phyloP scores from a whole-genome alignment of 2,888 invertebrate genomes.

The Seira musarum region DNA sequence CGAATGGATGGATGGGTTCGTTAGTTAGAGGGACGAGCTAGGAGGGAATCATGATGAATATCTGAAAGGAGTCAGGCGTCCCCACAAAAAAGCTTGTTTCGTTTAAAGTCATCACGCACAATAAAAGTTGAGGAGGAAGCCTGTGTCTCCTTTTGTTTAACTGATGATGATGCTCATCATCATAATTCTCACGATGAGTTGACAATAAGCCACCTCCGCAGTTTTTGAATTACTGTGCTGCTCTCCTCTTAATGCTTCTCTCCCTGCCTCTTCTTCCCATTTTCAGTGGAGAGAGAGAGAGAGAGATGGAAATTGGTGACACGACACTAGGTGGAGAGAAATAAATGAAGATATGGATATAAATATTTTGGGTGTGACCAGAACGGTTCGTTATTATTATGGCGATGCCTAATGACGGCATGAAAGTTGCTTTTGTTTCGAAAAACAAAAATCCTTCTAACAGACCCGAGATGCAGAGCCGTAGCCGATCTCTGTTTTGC shows the following conservation, averaged over 20 bases:
- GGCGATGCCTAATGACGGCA: not conserved
- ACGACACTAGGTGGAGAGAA: not conserved
- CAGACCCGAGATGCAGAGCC: no score
- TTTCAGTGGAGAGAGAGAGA: not conserved
- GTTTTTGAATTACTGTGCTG: not conserved
- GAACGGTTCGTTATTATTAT: constrained; percentile 46
- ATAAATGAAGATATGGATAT: constrained; percentile 1
- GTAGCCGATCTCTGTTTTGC: no score
- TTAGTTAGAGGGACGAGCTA: no score
- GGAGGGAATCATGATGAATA: not conserved
- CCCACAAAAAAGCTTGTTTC: not conserved
- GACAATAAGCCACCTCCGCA: constrained; percentile 20
- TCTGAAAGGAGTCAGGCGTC: not conserved
- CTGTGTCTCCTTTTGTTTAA: constrained; percentile 1
- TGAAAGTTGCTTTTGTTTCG: not conserved
- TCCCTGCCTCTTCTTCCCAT: not conserved
- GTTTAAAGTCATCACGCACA: not conserved
- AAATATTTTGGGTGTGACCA: constrained; percentile 60
- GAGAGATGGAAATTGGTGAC: not conserved
- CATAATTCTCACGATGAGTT: constrained; percentile 19
- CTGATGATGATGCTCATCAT: constrained; percentile 3
- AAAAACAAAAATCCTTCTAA: not conserved
- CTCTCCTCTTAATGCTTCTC: not conserved
- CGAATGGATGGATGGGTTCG: no score
- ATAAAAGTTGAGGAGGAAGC: not conserved